These are phyloP conservation scores for Drosophila mayaguana DNA, from an alignment of 2,888 invertebrate genomes.

Conservation along the genomic window DNA sequence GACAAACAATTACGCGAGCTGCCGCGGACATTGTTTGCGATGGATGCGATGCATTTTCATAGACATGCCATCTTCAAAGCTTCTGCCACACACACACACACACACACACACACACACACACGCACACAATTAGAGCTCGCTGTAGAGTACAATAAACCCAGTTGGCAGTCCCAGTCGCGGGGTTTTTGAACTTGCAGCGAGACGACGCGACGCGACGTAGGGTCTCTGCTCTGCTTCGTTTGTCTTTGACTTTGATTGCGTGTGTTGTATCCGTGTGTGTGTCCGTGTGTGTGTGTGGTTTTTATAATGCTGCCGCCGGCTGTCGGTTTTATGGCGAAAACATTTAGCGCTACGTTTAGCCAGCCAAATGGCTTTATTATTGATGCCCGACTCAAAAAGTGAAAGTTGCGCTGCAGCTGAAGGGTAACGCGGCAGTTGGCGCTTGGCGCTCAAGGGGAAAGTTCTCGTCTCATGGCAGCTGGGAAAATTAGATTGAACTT, in stretches of 20 bases:
- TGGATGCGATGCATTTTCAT: constrained; percentile 74
- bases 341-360: constrained; percentile 71
- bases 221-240: constrained; percentile 44
- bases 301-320: constrained; percentile 60
- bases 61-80: constrained; percentile 67
- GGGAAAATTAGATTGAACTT: neutral
- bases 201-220: constrained; percentile 44
- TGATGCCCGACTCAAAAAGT: constrained; percentile 60
- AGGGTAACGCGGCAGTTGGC: neutral
- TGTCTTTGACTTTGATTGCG: constrained; percentile 55
- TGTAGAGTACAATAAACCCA: constrained; percentile 76
- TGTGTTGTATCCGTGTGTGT: constrained; percentile 15
- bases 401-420: constrained; percentile 46
- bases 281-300: constrained; percentile 27
- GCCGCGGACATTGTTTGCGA: constrained; percentile 69
- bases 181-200: constrained; percentile 74
- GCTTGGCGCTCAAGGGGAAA: neutral
- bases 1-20: constrained; percentile 69
- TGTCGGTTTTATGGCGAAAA: constrained; percentile 64
- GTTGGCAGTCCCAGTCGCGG: constrained; percentile 59
- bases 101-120: constrained; percentile 24
- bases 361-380: constrained; percentile 73
- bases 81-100: constrained; percentile 15
- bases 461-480: neutral
- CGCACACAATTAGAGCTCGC: constrained; percentile 63